Evolutionary conservation across 2,797 vertebrate species (phyloP), one percentile per base, ranked within the genome.

Genomic region (Eleutherodactylus coqui): DNA sequence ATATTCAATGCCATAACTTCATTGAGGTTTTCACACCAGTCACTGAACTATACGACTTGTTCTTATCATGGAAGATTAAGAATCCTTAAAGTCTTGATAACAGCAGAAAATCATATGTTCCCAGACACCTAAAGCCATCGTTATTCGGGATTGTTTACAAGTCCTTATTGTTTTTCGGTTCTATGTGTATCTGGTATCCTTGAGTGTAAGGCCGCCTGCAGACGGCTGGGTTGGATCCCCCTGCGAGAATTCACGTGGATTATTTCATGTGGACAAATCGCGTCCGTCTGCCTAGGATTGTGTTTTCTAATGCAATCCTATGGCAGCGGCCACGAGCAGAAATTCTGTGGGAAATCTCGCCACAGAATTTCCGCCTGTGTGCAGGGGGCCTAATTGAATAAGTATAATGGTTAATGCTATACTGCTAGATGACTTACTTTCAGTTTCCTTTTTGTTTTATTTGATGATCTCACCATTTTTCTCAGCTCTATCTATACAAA

Each of bases 1-100:
- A 95, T 95, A 95, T 94, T 94, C 95, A 94, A 90, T 93, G 94
- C 93, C 94, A 94, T 95, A 93, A 94, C 93, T 94, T 94, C 92
- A 94, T 94, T 94, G 93, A 41, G 0, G 90, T 92, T 94, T 94
- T 95, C 93, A 95, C 94, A 95, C 94, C 92, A 91, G 92, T 92
- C 51, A 29, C 36, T 36, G 38, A 53, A 27, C 89, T 93, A 92
- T 89, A 93, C 90, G 91, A 93, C 92, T 93, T 94, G 91, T 95
- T 93, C 94, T 95, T 95, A 95, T 93, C 92, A 92, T 88, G 92
- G 94, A 93, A 95, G 94, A 95, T 95, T 94, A 95, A 95, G 94
- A 92, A 90, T 90, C 89, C 92, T 87, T 91, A 95, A 95, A 95
- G 91, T 91, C 92, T 95, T 94, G 94, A 95, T 92, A 94, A 92